Evolutionary conservation across 2,113 vertebrate species (phyloP), one percentile per base, ranked within the genome.

Genomic region (Calypte anna): DNA sequence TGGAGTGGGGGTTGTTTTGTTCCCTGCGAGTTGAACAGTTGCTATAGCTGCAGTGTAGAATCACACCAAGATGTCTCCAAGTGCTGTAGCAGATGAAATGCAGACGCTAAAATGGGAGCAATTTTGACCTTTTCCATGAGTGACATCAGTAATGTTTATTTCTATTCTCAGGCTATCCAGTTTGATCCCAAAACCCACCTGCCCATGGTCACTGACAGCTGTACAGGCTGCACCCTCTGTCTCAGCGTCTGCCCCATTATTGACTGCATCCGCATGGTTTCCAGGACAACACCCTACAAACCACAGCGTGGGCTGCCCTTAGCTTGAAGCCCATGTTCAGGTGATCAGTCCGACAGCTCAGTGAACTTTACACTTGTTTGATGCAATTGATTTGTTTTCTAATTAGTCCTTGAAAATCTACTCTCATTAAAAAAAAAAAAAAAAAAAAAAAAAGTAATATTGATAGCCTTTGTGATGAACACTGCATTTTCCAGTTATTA

Each of bases 211-310:
- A 98, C 91, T 8, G 99, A 99, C 97, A 98, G 93, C 95, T 99
- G 99, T 23, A 99, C 99, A 0, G 99, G 98, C 97, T 99, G 99
- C 96, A 99, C 98, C 51, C 98, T 99, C 84, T 99, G 99, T 90
- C 96, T 98, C 94, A 99, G 99, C 21, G 98, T 99, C 95, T 99
- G 99, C 96, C 99, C 99, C 55, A 98, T 99, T 97, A 98, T 99
- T 93, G 98, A 99, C 98, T 99, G 99, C 98, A 99, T 99, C 98
- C 98, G 90, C 93, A 99, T 99, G 99, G 98, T 99, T 95, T 95
- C 98, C 97, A 98, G 98, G 98, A 98, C 97, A 96, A 99, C 98
- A 22, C 96, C 98, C 75, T 98, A 99, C 78, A 87, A 97, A 87
- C 99, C 99, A 81, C 98, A 97, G 91, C 99, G 99, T 74, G 99